A percentile compares a stretch with the other conserved stretches of the same genome.
These are phyloP conservation scores for Parnassius mnemosyne DNA, from an alignment of 2,888 invertebrate genomes.

Conservation along the genomic window DNA sequence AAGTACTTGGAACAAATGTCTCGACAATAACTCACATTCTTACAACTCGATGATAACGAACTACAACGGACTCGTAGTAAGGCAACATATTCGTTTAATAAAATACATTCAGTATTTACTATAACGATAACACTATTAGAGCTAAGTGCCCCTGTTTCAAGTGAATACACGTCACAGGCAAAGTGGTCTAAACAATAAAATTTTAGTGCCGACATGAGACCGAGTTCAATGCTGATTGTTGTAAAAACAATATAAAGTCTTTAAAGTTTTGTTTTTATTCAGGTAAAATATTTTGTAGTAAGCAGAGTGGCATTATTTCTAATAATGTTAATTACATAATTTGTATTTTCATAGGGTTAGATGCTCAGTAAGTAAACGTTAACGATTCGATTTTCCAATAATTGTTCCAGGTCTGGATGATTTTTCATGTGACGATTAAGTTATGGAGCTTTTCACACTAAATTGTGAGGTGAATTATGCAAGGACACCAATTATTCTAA, in stretches of 20 bases:
- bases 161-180: slow-evolving; percentile 52
- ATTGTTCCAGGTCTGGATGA: no score
- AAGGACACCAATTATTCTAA: no score
- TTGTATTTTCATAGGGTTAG: no score
- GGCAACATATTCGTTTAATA: slow-evolving; percentile 36
- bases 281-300: no score
- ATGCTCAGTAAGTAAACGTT: no score
- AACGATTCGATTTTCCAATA: no score
- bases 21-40: background rate
- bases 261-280: no score
- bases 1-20: background rate
- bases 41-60: background rate
- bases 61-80: background rate
- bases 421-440: no score
- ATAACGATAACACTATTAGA: slow-evolving; percentile 56
- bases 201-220: slow-evolving; percentile 47
- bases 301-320: no score
- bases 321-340: no score
- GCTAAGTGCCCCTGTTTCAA: slow-evolving; percentile 53
- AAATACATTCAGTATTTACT: slow-evolving; percentile 64
- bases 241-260: slow-evolving; percentile 34
- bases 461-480: no score
- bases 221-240: slow-evolving; percentile 37
- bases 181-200: slow-evolving; percentile 67
- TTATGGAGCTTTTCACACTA: no score